A percentile compares a stretch with the other conserved stretches of the same genome.
Conservation (phyloP, 2,888 invertebrate genomes). For the Lutraria lutraria region DNA sequence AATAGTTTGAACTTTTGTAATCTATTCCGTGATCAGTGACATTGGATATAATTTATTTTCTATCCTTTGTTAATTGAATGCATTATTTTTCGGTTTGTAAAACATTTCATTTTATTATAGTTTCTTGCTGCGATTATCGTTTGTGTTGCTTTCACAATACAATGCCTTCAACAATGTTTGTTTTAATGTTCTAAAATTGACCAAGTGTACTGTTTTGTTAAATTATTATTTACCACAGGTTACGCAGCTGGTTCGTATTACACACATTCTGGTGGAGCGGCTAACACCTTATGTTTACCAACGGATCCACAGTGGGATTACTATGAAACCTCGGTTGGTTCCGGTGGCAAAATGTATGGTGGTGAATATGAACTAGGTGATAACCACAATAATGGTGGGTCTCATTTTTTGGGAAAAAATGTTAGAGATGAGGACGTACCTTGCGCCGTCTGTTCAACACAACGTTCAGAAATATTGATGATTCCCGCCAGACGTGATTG, state of each 20-base stretch:
- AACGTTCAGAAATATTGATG: slow-evolving; percentile 23
- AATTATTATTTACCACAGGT: slow-evolving; percentile 8
- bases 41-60: too few species aligned
- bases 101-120: too few species aligned
- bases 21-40: too few species aligned
- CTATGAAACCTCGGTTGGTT: background rate
- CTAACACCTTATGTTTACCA: slow-evolving; percentile 31
- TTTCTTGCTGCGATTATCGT: too few species aligned
- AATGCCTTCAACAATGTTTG: too few species aligned
- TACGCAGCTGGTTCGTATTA: slow-evolving; percentile 37
- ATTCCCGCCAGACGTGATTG: slow-evolving; percentile 34
- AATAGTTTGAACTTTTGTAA: too few species aligned
- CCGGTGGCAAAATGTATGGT: slow-evolving; percentile 21
- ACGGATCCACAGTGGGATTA: slow-evolving; percentile 14
- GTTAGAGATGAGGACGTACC: slow-evolving; percentile 36
- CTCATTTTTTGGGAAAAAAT: slow-evolving; percentile 24
- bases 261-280: slow-evolving; percentile 27
- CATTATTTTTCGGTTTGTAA: too few species aligned
- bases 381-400: slow-evolving; percentile 28
- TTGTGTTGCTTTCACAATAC: too few species aligned
- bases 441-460: slow-evolving; percentile 36
- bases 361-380: slow-evolving; percentile 37
- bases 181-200: background rate
- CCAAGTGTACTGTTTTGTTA: too few species aligned
- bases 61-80: too few species aligned